Evolutionary conservation across 2,113 vertebrate genomes (phyloP), one percentile per base, ranked within the genome.

Genomic region (Plestiodon gilberti): DNA sequence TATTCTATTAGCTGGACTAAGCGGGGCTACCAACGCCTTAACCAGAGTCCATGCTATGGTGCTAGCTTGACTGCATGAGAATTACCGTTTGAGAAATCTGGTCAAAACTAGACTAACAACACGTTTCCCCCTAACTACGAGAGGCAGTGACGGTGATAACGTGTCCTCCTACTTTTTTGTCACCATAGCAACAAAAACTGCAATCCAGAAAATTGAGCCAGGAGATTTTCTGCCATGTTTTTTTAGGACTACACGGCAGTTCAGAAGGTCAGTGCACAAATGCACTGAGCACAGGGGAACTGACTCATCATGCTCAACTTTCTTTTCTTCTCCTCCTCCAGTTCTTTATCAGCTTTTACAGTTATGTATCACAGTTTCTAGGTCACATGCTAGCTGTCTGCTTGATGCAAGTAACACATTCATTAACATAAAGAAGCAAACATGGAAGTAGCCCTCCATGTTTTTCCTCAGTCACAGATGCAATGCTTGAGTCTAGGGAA

Each of bases 161-260:
- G 52, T 48, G 8, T 90, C 73, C 73, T 40, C 15, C 25, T 57
- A 18, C 70, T 77, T 33, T 76, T 62, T 48, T 33, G 28, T 90
- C 91, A 87, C 87, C 81, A 70, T 84, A 90, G 93, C 87, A 94
- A 93, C 88, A 40, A 87, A 79, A 38, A 20, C 80, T 67, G 69
- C 23, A 33, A 30, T 43, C 23, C 35, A 83, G 11, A 67, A 69
- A 0, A 1, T 20, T n/a, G 86, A 87, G 84, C 61, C 84, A 70
- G 87, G 77, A 88, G 75, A 85, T 22, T 85, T 71, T 74, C 43
- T 38, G 14, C 28, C 83, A 64, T 65, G 59, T 67, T 88, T 69
- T 89, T 8, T 81, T 73, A 30, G 85, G 80, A 81, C 88, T 78
- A 4, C 0, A 5, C 57, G 3, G 18, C 67, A 62, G 74, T 90